These are phyloP conservation scores for Papilio helenus DNA, from an alignment of 1,140 invertebrate genomes.

Conservation along the genomic window DNA sequence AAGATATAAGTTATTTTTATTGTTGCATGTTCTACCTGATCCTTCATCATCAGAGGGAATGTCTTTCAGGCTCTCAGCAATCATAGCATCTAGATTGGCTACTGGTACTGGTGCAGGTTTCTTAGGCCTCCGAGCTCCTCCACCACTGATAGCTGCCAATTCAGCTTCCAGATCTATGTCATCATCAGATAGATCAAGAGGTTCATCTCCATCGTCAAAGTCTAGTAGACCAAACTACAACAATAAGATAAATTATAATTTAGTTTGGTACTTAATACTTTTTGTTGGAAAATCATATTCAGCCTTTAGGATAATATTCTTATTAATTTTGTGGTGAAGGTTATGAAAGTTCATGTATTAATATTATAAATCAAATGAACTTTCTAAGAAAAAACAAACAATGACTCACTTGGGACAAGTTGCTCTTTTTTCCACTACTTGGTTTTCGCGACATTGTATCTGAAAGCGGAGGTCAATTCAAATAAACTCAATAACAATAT, in stretches of 20 bases:
- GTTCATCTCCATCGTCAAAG: constrained; percentile 84
- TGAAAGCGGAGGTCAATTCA: constrained; percentile 28
- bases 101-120: constrained; percentile 80
- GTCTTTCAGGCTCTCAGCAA: constrained; percentile 89
- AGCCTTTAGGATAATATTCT: background rate
- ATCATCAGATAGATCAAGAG: constrained; percentile 83
- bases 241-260: background rate
- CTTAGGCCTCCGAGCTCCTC: constrained; percentile 81
- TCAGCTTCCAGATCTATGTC: constrained; percentile 95
- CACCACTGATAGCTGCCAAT: constrained; percentile 88
- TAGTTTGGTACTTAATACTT: background rate
- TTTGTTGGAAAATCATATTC: background rate
- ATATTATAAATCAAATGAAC: background rate
- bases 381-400: constrained; percentile 46
- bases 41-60: constrained; percentile 89
- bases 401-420: constrained; percentile 79
- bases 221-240: constrained; percentile 89
- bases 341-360: background rate
- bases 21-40: constrained; percentile 71
- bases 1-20: background rate
- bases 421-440: constrained; percentile 61
- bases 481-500: background rate
- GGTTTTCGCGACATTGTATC: constrained; percentile 66
- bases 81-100: constrained; percentile 87
- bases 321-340: background rate